Percentiles rank a stretch among this genome's conserved stretches.
These are phyloP conservation scores for Emys orbicularis DNA, from an alignment of 2,797 vertebrate genomes.

Conservation along the genomic window DNA sequence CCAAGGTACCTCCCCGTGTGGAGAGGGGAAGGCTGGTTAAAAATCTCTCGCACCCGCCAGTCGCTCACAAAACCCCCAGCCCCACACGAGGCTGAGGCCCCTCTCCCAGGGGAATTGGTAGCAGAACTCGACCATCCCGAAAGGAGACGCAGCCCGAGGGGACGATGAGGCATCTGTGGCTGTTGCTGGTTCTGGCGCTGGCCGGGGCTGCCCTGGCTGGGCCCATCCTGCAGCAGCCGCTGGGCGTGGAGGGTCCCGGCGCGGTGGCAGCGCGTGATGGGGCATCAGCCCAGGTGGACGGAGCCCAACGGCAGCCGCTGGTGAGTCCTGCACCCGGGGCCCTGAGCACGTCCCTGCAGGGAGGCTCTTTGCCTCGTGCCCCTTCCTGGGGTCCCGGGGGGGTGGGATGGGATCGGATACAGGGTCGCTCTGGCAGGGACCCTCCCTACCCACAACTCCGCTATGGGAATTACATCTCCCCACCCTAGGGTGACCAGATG, in stretches of 20 bases:
- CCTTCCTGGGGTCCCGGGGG: too few relatives aligned
- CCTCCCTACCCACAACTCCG: accelerated
- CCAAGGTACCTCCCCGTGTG: neutral
- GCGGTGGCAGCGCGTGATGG: accelerated
- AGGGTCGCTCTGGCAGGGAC: neutral
- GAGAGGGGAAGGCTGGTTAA: neutral
- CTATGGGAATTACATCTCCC: neutral
- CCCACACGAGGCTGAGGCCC: neutral
- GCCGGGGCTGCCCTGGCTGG: neutral
- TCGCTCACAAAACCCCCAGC: neutral
- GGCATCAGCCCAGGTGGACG: accelerated
- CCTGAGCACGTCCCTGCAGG: neutral
- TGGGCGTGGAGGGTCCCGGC: neutral
- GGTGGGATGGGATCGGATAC: neutral
- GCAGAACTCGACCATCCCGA: too few relatives aligned
- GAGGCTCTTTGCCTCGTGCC: neutral
- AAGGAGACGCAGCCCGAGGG: too few relatives aligned
- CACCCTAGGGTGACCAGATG: too few relatives aligned
- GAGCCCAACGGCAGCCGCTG: accelerated
- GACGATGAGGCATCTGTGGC: neutral
- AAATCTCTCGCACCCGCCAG: too few relatives aligned
- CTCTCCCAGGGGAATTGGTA: neutral
- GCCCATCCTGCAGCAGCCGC: neutral
- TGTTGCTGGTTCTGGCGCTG: neutral
- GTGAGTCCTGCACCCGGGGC: neutral